Conservation (phyloP, 2,113 vertebrate species). For the cat (Felis catus) region F.catus_Fca126_mat1.0 CM031420.1:84739501-84740000, state of each 20-base stretch:
- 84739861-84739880: background rate
- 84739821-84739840: background rate
- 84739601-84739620: background rate
- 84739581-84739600: background rate
- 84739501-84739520: background rate
- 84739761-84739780: background rate
- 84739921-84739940: background rate
- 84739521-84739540: background rate
- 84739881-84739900: background rate
- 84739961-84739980: background rate
- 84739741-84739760: background rate
- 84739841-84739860: background rate
- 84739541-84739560: background rate
- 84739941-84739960: background rate
- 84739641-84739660: constrained; percentile 33
- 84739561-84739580: rapidly evolving
- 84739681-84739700: constrained; percentile 10
- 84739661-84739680: constrained; percentile 1
- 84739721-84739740: background rate
- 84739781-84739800: background rate
- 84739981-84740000: background rate
- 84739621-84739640: background rate
- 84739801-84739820: background rate
- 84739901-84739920: background rate
- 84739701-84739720: constrained; percentile 26